Evolutionary conservation across 2,113 vertebrate genomes (phyloP).

Genomic region (Lophius piscatorius): DNA sequence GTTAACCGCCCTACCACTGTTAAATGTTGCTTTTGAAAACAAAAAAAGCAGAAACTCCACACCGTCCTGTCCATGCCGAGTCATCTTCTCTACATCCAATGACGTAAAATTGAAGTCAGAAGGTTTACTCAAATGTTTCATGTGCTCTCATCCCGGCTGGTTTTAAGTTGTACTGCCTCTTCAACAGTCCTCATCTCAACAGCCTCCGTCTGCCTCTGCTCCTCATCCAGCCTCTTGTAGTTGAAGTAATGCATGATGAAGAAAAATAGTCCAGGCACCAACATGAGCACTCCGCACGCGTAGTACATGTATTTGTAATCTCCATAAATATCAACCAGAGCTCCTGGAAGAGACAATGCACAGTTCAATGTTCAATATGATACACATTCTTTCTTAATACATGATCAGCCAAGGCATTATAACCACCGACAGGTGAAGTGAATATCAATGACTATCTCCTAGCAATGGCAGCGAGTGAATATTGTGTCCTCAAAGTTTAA

Average conservation of each 20-base stretch:
- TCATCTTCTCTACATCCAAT: neutral
- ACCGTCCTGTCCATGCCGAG: neutral
- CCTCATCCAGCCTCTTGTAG: slow-evolving; percentile 82
- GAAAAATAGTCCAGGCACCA: slow-evolving; percentile 82
- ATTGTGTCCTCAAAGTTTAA: no score
- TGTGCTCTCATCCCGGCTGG: slow-evolving; percentile 15
- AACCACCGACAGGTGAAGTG: no score
- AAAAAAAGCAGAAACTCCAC: no score
- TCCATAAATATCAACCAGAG: slow-evolving; percentile 81
- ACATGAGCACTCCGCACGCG: slow-evolving; percentile 81
- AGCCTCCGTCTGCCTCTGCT: slow-evolving; percentile 48
- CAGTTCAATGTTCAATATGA: neutral
- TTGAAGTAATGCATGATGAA: slow-evolving; percentile 88
- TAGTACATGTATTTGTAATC: slow-evolving; percentile 88
- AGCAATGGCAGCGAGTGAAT: no score
- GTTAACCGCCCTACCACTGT: no score
- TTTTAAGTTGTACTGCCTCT: slow-evolving; percentile 47
- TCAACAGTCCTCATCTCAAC: slow-evolving; percentile 62
- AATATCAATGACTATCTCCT: no score
- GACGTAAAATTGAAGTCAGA: slow-evolving; percentile 15
- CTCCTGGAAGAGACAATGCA: slow-evolving; percentile 72
- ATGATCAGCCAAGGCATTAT: neutral
- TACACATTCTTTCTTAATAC: neutral
- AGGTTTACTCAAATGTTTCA: slow-evolving; percentile 33
- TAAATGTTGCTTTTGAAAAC: no score